A percentile compares a stretch with the other conserved stretches of the same genome.
phyloP scores from a whole-genome alignment of 2,888 invertebrate species.

The Eristalinus aeneus region DNA sequence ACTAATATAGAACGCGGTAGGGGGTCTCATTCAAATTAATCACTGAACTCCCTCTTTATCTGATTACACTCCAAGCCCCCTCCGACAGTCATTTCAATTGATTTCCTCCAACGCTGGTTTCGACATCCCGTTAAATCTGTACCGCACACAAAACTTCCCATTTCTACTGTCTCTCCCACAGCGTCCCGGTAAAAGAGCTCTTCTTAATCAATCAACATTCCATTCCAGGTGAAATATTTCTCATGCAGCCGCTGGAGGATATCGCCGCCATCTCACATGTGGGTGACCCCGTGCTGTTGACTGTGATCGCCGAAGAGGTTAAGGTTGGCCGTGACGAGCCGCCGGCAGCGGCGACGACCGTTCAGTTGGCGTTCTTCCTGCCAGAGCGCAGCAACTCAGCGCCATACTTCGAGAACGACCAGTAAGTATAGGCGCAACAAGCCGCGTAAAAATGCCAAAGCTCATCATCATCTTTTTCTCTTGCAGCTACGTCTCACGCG shows the following conservation, averaged over 20 bases:
- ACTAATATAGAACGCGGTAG: no score
- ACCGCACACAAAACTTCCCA: not conserved
- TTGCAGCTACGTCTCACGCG: conserved; percentile 86
- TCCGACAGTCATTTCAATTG: not conserved
- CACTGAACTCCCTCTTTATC: no score
- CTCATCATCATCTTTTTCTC: conserved; percentile 9
- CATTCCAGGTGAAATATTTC: conserved; percentile 85
- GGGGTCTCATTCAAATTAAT: no score
- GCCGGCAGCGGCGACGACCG: conserved; percentile 90
- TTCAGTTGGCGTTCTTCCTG: conserved; percentile 90
- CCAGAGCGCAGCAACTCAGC: conserved; percentile 89
- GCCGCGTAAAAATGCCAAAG: not conserved
- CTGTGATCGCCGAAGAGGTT: conserved; percentile 93
- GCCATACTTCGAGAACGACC: conserved; percentile 90
- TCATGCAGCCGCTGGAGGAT: conserved; percentile 88
- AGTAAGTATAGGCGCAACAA: conserved; percentile 82
- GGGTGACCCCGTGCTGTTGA: conserved; percentile 91
- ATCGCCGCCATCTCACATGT: conserved; percentile 90
- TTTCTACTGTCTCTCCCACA: not conserved
- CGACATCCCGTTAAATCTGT: not conserved
- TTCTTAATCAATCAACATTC: not conserved
- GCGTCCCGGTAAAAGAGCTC: not conserved
- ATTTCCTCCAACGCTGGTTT: not conserved
- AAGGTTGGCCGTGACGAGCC: conserved; percentile 87
- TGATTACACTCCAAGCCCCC: no score